Percentiles rank a stretch among this genome's conserved stretches.
phyloP scores from a whole-genome alignment of 2,797 vertebrate genomes.

The Sebastes flavidus region DNA sequence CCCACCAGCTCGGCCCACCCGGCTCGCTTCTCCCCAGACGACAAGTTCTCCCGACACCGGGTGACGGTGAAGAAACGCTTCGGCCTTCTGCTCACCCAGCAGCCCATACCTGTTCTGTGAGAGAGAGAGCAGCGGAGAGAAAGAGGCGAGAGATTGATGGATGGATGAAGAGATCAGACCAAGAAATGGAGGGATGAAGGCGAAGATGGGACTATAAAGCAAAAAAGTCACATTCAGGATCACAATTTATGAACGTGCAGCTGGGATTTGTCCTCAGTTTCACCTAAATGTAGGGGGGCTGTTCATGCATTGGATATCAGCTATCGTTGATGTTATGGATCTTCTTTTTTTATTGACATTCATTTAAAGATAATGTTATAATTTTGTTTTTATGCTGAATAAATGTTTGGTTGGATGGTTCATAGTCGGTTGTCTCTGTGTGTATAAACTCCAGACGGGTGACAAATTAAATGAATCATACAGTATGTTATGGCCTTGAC shows the following conservation, averaged over 20 bases:
- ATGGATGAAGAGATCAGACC: not conserved
- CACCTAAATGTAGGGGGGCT: not conserved
- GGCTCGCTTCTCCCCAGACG: conserved; percentile 93
- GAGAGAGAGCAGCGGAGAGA: not conserved
- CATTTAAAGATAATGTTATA: not conserved
- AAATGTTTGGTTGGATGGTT: conserved; percentile 7
- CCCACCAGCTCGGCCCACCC: conserved; percentile 91
- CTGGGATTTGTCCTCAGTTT: not conserved
- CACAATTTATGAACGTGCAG: not conserved
- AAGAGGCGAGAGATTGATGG: not conserved
- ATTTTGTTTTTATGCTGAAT: conserved; percentile 33
- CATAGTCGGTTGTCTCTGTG: not conserved
- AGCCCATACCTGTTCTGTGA: conserved; percentile 86
- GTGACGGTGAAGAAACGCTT: conserved; percentile 91
- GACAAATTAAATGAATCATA: not conserved
- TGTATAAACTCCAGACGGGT: not conserved
- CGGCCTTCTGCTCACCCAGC: conserved; percentile 89
- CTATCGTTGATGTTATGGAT: not conserved
- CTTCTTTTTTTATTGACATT: not conserved
- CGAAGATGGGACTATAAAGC: not conserved
- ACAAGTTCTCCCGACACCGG: conserved; percentile 91
- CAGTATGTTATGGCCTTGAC: not conserved
- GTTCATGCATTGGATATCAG: not conserved
- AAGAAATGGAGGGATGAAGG: not conserved
- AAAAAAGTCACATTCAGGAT: not conserved